Percentiles rank a stretch among this genome's conserved stretches.
These are phyloP conservation scores for Criorhina ranunculi DNA, from an alignment of 2,888 invertebrate species.

Conservation along the genomic window DNA sequence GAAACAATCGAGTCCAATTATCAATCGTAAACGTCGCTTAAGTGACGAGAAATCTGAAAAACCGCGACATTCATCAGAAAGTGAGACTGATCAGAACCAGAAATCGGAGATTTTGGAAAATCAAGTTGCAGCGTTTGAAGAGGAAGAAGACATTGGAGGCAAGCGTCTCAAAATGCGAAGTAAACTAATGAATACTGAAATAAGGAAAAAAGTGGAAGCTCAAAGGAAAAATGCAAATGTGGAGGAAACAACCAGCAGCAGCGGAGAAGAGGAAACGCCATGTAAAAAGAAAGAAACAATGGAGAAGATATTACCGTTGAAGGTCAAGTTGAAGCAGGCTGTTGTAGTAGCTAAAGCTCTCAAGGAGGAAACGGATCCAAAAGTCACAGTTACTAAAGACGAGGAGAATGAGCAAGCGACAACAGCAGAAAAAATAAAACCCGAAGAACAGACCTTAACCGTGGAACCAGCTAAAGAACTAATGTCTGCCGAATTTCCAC, in stretches of 20 bases:
- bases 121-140: slow-evolving; percentile 79
- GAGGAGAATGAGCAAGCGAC: background rate
- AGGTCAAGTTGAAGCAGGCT: slow-evolving; percentile 49
- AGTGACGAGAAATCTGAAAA: slow-evolving; percentile 78
- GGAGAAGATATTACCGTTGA: slow-evolving; percentile 27
- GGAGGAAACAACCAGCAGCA: slow-evolving; percentile 82
- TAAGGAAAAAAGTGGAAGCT: slow-evolving; percentile 82
- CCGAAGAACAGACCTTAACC: background rate
- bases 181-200: slow-evolving; percentile 80
- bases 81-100: slow-evolving; percentile 81
- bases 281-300: slow-evolving; percentile 77
- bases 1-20: background rate
- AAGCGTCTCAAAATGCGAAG: slow-evolving; percentile 83
- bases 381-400: background rate
- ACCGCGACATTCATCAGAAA: slow-evolving; percentile 82
- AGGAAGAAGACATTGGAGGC: slow-evolving; percentile 82
- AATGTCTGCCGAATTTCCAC: background rate
- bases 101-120: slow-evolving; percentile 86
- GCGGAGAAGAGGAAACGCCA: slow-evolving; percentile 81
- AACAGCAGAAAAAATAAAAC: background rate
- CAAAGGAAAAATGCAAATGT: slow-evolving; percentile 79
- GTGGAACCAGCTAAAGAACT: background rate
- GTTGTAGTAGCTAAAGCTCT: background rate
- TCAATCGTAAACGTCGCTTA: slow-evolving; percentile 82
- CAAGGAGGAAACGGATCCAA: slow-evolving; percentile 6